phyloP scores from a whole-genome alignment of 2,113 vertebrate species.

The Datnioides undecimradiatus region DNA sequence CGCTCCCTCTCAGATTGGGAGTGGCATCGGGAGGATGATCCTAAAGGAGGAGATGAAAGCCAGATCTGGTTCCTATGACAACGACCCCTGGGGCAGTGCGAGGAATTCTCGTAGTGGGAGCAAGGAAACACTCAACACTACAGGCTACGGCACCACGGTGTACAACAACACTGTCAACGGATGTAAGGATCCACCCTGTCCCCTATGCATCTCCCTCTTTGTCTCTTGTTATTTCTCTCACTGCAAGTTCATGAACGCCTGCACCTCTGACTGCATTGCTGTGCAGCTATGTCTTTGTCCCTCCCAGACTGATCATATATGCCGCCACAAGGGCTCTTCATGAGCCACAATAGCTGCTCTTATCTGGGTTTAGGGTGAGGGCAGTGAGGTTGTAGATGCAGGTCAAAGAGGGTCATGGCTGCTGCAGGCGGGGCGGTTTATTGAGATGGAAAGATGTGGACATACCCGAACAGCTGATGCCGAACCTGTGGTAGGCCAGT shows the following conservation, averaged over 20 bases:
- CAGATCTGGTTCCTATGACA: constrained; percentile 93
- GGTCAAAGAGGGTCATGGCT: constrained; percentile 55
- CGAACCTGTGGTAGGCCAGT: background rate
- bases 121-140: constrained; percentile 93
- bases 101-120: constrained; percentile 94
- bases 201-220: constrained; percentile 26
- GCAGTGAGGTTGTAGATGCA: constrained; percentile 13
- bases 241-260: constrained; percentile 22
- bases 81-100: constrained; percentile 95
- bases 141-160: constrained; percentile 88
- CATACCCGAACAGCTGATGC: constrained; percentile 42
- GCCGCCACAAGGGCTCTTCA: constrained; percentile 31
- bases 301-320: constrained; percentile 3
- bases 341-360: constrained; percentile 28
- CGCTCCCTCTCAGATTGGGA: constrained; percentile 88
- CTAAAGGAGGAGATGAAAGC: constrained; percentile 99
- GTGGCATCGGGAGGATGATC: constrained; percentile 96
- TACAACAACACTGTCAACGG: constrained; percentile 95
- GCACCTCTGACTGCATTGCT: background rate
- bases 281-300: background rate
- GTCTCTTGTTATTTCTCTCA: constrained; percentile 21
- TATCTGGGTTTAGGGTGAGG: constrained; percentile 7
- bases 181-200: constrained; percentile 86
- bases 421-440: constrained; percentile 45
- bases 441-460: constrained; percentile 44